A percentile compares a stretch with the other conserved stretches of the same genome.
Conservation (phyloP, 2,113 vertebrate species). For the Dicrurus megarhynchus region DNA sequence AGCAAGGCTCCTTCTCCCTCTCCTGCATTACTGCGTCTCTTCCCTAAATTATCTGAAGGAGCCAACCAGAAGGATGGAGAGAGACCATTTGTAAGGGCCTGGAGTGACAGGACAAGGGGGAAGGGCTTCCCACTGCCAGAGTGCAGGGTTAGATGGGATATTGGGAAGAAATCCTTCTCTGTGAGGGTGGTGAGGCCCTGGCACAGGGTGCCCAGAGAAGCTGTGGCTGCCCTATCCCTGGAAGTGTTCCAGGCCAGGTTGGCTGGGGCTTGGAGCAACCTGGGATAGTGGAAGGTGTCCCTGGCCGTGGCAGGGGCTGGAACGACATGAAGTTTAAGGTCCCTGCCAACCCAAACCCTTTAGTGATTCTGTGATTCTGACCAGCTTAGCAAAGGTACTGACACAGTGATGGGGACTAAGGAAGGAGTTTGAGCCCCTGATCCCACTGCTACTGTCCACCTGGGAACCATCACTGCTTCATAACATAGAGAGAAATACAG, state of each 20-base stretch:
- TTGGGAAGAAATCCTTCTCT: not conserved
- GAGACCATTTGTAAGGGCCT: not conserved
- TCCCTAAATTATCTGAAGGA: not conserved
- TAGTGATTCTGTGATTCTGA: not conserved
- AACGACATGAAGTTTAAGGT: fast-evolving
- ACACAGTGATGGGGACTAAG: not conserved
- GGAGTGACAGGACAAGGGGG: not conserved
- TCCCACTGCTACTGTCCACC: not conserved
- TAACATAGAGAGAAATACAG: not conserved
- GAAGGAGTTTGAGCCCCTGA: not conserved
- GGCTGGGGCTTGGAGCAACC: fast-evolving
- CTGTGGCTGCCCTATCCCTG: not conserved
- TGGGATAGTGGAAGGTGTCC: not conserved
- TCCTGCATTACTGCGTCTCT: not conserved
- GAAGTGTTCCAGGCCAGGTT: fast-evolving
- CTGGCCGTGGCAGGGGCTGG: not conserved
- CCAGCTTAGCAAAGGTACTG: not conserved
- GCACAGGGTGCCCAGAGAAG: not conserved
- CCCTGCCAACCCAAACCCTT: not conserved
- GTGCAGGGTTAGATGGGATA: not conserved
- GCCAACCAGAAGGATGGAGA: not conserved
- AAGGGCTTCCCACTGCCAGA: not conserved
- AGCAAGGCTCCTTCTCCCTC: not conserved
- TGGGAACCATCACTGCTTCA: not conserved
- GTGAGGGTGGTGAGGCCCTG: fast-evolving